Evolutionary conservation across 2,888 invertebrate species (phyloP).

Genomic region (Dryomyza anilis): DNA sequence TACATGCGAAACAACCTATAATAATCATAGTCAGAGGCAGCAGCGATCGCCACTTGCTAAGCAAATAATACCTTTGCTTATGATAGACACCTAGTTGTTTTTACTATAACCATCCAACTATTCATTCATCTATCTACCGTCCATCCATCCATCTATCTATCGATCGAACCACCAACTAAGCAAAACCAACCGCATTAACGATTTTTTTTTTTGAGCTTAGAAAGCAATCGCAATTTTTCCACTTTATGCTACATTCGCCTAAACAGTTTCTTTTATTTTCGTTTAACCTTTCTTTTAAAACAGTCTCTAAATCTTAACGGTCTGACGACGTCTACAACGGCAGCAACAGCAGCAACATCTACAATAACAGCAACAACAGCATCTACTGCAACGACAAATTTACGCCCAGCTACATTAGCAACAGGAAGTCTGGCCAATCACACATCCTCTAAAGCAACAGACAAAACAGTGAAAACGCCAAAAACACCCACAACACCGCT

Average conservation of each 20-base stretch:
- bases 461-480: slow-evolving; percentile 41
- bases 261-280: slow-evolving; percentile 38
- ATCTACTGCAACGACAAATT: slow-evolving; percentile 37
- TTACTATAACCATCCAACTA: no score
- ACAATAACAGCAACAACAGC: slow-evolving; percentile 35
- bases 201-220: background rate
- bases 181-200: slow-evolving; percentile 15
- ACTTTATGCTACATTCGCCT: background rate
- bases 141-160: no score
- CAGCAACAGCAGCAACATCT: slow-evolving; percentile 36
- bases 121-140: no score
- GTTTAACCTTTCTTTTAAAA: slow-evolving; percentile 42
- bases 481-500: slow-evolving; percentile 63
- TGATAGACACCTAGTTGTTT: slow-evolving; percentile 9
- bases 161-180: no score
- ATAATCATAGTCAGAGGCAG: background rate
- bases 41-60: background rate
- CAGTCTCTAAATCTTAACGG: slow-evolving; percentile 60
- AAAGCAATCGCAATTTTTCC: background rate
- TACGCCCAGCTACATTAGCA: slow-evolving; percentile 38
- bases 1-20: no score
- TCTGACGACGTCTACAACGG: slow-evolving; percentile 41
- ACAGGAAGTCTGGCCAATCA: slow-evolving; percentile 30
- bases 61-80: slow-evolving; percentile 11
- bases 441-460: slow-evolving; percentile 31